Evolutionary conservation across 2,888 invertebrate species (phyloP).

Genomic region (Sturmia bella): DNA sequence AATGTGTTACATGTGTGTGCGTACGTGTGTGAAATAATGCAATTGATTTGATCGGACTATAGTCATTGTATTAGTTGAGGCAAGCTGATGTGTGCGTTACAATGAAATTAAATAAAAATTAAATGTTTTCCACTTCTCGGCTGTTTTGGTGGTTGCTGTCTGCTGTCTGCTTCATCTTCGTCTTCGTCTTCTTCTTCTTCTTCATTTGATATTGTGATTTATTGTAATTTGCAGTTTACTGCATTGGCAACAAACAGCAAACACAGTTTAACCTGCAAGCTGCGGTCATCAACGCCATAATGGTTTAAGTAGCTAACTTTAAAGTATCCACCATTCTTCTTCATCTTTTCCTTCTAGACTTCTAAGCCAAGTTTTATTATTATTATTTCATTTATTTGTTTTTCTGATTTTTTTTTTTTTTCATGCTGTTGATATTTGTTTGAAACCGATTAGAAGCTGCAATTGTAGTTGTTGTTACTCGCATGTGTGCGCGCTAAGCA

Average conservation of each 20-base stretch:
- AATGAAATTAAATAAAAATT: constrained; percentile 68
- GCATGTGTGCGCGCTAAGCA: constrained; percentile 28
- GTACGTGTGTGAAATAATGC: too few relatives aligned
- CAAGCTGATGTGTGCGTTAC: constrained; percentile 60
- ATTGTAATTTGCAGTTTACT: constrained; percentile 56
- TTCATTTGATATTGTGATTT: constrained; percentile 61
- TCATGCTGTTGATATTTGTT: constrained; percentile 31
- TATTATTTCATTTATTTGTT: constrained; percentile 28
- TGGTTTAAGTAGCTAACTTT: constrained; percentile 61
- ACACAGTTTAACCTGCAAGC: constrained; percentile 41
- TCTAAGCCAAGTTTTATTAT: constrained; percentile 29
- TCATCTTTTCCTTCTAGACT: constrained; percentile 15
- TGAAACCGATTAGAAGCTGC: constrained; percentile 61
- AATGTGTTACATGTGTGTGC: constrained; percentile 47
- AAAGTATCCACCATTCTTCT: constrained; percentile 38
- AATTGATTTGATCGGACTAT: constrained; percentile 22
- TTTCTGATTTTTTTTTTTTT: constrained; percentile 12
- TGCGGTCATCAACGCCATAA: constrained; percentile 61
- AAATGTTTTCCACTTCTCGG: constrained; percentile 54
- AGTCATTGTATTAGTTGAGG: constrained; percentile 36
- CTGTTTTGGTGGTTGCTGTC: constrained; percentile 9
- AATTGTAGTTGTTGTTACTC: constrained; percentile 11
- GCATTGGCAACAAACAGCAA: constrained; percentile 50
- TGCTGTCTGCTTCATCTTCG: constrained; percentile 19
- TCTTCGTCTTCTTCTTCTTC: constrained; percentile 25